phyloP scores from a whole-genome alignment of 2,797 vertebrate species.

The Telmatherina bonti region DNA sequence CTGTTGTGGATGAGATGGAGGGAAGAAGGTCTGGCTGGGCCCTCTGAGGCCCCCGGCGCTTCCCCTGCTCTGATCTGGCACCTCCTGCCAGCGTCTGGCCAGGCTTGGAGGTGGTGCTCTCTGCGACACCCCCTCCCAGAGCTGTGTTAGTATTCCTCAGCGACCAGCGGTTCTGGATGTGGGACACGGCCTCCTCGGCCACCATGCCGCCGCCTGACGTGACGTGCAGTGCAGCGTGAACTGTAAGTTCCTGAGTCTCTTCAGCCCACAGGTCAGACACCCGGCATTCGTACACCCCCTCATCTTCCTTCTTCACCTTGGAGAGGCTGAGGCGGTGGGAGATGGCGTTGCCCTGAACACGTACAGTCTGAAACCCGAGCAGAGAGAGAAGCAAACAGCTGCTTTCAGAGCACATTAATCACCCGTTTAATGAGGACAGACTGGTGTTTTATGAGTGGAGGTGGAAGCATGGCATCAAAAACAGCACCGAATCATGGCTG shows the following conservation, averaged over 20 bases:
- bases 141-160: conserved; percentile 80
- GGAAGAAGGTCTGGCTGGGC: conserved; percentile 66
- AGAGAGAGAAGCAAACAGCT: conserved; percentile 23
- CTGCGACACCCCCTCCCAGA: conserved; percentile 49
- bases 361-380: conserved; percentile 85
- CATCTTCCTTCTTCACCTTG: conserved; percentile 89
- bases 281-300: conserved; percentile 93
- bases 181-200: conserved; percentile 92
- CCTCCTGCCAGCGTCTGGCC: conserved; percentile 43
- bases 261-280: conserved; percentile 92
- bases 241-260: conserved; percentile 90
- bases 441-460: conserved; percentile 26
- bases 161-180: conserved; percentile 90
- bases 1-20: conserved; percentile 60
- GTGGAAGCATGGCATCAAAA: conserved; percentile 11
- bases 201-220: conserved; percentile 87
- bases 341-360: conserved; percentile 94
- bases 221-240: conserved; percentile 88
- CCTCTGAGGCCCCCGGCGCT: conserved; percentile 63
- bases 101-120: conserved; percentile 74
- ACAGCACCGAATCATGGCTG: conserved; percentile 17
- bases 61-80: conserved; percentile 62
- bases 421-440: conserved; percentile 10
- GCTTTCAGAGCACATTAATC: conserved; percentile 14
- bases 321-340: conserved; percentile 93